Percentiles rank a stretch among this genome's conserved stretches.
phyloP scores from a whole-genome alignment of 2,797 vertebrate genomes.

The Oceanodroma leucorhoa region DNA sequence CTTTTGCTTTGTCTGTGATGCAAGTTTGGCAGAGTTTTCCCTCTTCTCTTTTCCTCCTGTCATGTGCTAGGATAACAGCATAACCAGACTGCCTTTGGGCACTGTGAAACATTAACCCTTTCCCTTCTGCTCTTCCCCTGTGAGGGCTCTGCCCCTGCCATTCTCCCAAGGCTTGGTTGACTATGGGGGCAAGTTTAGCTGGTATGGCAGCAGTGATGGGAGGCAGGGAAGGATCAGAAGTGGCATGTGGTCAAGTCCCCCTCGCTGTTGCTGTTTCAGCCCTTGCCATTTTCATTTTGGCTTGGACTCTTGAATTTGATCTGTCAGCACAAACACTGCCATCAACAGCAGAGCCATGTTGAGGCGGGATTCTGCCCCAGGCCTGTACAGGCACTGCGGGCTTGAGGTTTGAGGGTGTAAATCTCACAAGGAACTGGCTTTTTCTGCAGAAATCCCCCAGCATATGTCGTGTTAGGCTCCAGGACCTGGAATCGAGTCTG shows the following conservation, averaged over 20 bases:
- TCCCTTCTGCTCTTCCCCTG: neutral
- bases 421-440: neutral
- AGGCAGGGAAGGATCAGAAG: neutral
- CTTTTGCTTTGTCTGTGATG: neutral
- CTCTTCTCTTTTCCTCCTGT: neutral
- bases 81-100: neutral
- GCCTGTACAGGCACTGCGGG: neutral
- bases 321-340: neutral
- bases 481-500: neutral
- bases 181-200: neutral
- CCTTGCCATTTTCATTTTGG: neutral
- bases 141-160: neutral
- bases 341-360: neutral
- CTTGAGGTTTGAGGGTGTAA: neutral
- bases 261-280: neutral
- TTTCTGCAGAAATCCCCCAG: neutral
- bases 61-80: neutral
- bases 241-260: fast-evolving
- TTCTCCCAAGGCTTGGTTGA: neutral
- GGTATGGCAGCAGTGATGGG: neutral
- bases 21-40: neutral
- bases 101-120: neutral
- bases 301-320: neutral
- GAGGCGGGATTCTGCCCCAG: neutral
- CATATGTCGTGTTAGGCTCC: neutral